Conservation (phyloP, 2,888 invertebrate species). For the Dromius quadrimaculatus region DNA sequence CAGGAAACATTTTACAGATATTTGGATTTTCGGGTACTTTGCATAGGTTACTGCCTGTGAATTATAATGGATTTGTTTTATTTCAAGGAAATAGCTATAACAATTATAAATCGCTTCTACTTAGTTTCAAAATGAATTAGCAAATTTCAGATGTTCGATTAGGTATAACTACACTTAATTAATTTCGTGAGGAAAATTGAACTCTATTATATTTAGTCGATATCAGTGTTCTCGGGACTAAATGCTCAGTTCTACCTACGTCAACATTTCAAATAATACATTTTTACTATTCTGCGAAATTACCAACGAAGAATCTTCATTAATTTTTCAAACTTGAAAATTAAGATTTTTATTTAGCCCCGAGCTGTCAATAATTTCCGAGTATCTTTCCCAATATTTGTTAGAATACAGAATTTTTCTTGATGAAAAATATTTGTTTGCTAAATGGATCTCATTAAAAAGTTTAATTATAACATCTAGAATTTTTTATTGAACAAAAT, state of each 20-base stretch:
- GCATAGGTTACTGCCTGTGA: slow-evolving; percentile 34
- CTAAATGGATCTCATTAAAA: slow-evolving; percentile 30
- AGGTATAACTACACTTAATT: slow-evolving; percentile 50
- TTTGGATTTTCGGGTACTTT: slow-evolving; percentile 48
- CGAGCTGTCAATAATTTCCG: slow-evolving; percentile 38
- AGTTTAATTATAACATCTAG: slow-evolving; percentile 19
- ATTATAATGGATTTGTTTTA: slow-evolving; percentile 50
- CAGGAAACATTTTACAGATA: slow-evolving; percentile 21
- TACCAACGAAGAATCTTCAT: not conserved
- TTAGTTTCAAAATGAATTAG: slow-evolving; percentile 48
- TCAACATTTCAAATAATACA: slow-evolving; percentile 29
- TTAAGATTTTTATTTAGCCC: slow-evolving; percentile 36
- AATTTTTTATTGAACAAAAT: slow-evolving; percentile 19
- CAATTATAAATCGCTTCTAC: slow-evolving; percentile 53
- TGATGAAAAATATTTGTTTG: slow-evolving; percentile 2
- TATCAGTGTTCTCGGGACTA: slow-evolving; percentile 43
- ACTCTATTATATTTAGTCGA: slow-evolving; percentile 44
- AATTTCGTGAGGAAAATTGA: slow-evolving; percentile 45
- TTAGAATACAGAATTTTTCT: not conserved
- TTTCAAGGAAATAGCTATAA: slow-evolving; percentile 51
- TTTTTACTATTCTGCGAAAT: slow-evolving; percentile 19
- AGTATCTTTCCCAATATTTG: slow-evolving; percentile 41
- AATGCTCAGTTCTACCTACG: slow-evolving; percentile 25
- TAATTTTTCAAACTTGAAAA: not conserved
- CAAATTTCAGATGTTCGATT: slow-evolving; percentile 47